A percentile compares a stretch with the other conserved stretches of the same genome.
phyloP scores from a whole-genome alignment of 2,797 vertebrate genomes.

The Phoebastria nigripes region DNA sequence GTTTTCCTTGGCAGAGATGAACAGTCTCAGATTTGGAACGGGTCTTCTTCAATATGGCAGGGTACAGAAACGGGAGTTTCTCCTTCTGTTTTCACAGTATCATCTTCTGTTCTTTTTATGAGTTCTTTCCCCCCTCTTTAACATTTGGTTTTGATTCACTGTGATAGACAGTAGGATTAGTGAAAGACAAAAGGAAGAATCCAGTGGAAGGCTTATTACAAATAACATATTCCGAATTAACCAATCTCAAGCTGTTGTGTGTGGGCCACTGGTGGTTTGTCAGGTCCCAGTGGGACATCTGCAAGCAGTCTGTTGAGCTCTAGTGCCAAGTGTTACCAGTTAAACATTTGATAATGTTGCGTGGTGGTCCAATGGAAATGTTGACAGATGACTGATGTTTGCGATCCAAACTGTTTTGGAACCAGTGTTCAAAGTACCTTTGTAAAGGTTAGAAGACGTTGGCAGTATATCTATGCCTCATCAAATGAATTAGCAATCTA shows the following conservation, averaged over 20 bases:
- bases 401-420: neutral
- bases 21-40: neutral
- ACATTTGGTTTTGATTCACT: conserved; percentile 27
- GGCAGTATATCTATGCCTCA: neutral
- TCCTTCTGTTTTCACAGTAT: neutral
- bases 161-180: neutral
- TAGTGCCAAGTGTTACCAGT: neutral
- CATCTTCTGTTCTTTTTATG: neutral
- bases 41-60: neutral
- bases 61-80: neutral
- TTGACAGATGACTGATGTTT: neutral
- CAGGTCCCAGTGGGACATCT: neutral
- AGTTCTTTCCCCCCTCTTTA: neutral
- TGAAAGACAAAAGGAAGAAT: conserved; percentile 28
- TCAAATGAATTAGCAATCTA: neutral
- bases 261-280: neutral
- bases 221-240: neutral
- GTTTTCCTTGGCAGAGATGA: neutral
- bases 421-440: neutral
- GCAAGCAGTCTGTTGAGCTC: neutral
- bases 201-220: neutral
- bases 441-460: neutral
- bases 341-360: neutral
- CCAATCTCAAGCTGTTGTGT: neutral
- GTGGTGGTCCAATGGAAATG: neutral